Evolutionary conservation across 1,140 invertebrate species (phyloP), one percentile per base, ranked within the genome.

Genomic region (Dendroctonus ponderosae): DNA sequence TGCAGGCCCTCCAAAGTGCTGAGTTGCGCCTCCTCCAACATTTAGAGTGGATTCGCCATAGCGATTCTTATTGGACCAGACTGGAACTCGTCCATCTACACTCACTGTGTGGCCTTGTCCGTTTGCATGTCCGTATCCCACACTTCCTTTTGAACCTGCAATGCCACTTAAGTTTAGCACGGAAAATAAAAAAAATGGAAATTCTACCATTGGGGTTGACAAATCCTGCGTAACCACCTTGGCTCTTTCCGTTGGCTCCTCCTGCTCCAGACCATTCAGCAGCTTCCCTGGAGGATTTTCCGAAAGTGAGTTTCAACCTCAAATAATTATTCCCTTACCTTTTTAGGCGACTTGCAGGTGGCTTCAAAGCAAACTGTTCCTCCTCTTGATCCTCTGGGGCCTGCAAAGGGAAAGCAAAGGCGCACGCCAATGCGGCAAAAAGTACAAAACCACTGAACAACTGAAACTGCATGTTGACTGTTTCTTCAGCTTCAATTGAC

Each of bases 21-120:
- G 37, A 14, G 26, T 59, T 7, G 38, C 54, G 12, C 63, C 63
- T 5, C 54, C 63, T 26, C 63, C 63, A 15, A 66, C 43, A 52
- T 66, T 66, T 0, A 66, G 14, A 1, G 63, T 66, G 2, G 63
- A 58, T 52, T 66, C 63, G 50, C 63, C 63, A 52, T 3, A 39
- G 5, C 52, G 38, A 38, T 66, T 66, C 39, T 66, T 66, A 39
- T 46, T 66, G 7, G 63, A 66, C 63, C 63, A 66, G 7, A 66
- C 63, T n/a, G 63, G 63, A 6, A 66, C 63, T 5, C 38, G 3
- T 7, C 37, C 63, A 43, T 66, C 63, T 26, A 51, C 37, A 37
- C 63, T 51, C 7, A 58, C 15, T 15, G 9, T 39, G 14, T 66
- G 63, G 5, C 63, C 63, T 7, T 42, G 49, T 41, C 63, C 63